A percentile compares a stretch with the other conserved stretches of the same genome.
These are phyloP conservation scores for Sinocyclocheilus rhinocerous DNA, from an alignment of 2,113 vertebrate species.

Conservation along the genomic window DNA sequence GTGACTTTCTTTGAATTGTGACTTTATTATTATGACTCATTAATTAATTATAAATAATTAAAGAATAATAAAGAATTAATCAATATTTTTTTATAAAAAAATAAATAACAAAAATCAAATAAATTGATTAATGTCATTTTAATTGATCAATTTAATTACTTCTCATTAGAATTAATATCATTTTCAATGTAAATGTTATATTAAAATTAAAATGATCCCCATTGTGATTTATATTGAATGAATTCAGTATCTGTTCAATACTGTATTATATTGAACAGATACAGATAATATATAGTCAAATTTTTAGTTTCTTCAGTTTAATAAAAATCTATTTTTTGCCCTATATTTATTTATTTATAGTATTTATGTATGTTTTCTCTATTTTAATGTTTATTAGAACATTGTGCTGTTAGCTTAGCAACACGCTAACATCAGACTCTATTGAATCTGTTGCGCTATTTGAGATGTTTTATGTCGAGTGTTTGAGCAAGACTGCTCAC, in stretches of 20 bases:
- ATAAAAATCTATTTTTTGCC: too few species aligned
- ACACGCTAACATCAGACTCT: too few species aligned
- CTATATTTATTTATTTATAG: too few species aligned
- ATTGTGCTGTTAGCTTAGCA: too few species aligned
- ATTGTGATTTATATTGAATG: neutral
- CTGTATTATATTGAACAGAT: neutral
- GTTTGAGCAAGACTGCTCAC: neutral
- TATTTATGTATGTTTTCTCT: too few species aligned
- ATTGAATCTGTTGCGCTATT: neutral
- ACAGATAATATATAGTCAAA: too few species aligned
- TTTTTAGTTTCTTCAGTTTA: too few species aligned
- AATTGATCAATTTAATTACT: neutral
- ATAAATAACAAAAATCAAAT: neutral
- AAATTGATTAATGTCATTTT: neutral
- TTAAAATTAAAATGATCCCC: neutral
- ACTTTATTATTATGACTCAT: neutral
- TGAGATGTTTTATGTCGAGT: neutral
- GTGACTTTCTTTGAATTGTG: neutral
- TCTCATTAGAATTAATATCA: neutral
- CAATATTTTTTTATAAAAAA: too few species aligned
- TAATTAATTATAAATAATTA: too few species aligned
- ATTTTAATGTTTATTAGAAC: too few species aligned
- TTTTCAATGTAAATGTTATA: neutral
- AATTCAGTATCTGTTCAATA: neutral
- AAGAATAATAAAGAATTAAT: too few species aligned